Evolutionary conservation across 2,113 vertebrate genomes (phyloP).

Genomic region (Poeciliopsis retropinna): DNA sequence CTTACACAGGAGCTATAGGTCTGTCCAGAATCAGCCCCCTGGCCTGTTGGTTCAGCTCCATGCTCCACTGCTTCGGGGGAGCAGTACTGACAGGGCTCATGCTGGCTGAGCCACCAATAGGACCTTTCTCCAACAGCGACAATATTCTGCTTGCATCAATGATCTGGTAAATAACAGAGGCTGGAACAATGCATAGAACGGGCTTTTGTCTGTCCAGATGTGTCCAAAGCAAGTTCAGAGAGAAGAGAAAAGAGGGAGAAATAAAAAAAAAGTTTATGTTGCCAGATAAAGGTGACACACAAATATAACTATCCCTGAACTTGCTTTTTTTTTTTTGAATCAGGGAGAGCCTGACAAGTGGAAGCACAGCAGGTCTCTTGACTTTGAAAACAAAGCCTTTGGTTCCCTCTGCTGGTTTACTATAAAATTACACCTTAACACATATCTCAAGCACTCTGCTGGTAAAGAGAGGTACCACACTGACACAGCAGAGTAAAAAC

Average conservation of each 20-base stretch:
- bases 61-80: constrained; percentile 96
- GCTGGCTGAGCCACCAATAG: constrained; percentile 90
- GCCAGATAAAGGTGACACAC: neutral
- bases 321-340: neutral
- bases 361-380: neutral
- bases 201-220: neutral
- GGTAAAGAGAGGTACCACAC: constrained; percentile 14
- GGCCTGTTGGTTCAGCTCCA: constrained; percentile 96
- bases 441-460: constrained; percentile 49
- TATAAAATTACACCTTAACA: constrained; percentile 32
- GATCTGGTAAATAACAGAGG: constrained; percentile 86
- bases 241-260: too few relatives aligned
- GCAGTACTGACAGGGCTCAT: constrained; percentile 90
- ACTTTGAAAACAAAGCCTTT: constrained; percentile 19
- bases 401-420: constrained; percentile 45
- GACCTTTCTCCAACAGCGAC: constrained; percentile 86
- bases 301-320: neutral
- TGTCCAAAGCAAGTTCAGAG: neutral
- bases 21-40: constrained; percentile 87
- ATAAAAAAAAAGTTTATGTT: neutral
- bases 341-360: constrained; percentile 23
- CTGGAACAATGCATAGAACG: neutral
- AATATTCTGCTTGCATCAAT: constrained; percentile 88
- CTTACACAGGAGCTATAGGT: constrained; percentile 82
- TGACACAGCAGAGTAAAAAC: neutral